Conservation (phyloP, 2,113 vertebrate species). For the Sprattus sprattus region DNA sequence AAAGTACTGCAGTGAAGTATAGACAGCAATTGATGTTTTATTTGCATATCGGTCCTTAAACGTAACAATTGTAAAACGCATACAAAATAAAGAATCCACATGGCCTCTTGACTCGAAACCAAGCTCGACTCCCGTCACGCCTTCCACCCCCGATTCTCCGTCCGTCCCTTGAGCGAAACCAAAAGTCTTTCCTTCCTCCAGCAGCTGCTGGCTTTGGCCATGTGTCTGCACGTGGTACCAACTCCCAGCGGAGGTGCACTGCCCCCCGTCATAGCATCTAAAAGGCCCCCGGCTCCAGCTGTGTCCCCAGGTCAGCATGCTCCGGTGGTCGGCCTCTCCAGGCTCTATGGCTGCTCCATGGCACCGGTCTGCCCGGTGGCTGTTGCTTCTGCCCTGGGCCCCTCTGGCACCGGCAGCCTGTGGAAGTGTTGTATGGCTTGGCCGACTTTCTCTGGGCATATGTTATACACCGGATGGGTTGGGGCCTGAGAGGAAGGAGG, state of each 20-base stretch:
- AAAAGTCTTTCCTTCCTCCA: neutral
- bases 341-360: constrained; percentile 38
- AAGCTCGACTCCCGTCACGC: neutral
- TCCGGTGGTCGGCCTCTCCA: neutral
- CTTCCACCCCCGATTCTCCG: neutral
- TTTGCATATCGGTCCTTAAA: neutral
- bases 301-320: neutral
- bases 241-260: constrained; percentile 5
- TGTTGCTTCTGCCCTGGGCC: neutral
- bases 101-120: neutral
- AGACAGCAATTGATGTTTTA: neutral
- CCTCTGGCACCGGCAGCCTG: constrained; percentile 72
- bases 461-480: constrained; percentile 95
- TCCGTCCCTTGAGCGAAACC: neutral
- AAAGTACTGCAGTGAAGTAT: neutral
- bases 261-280: constrained; percentile 23
- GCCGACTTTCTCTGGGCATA: constrained; percentile 87
- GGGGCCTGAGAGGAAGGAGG: constrained; percentile 73
- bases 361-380: neutral
- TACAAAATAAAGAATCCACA: neutral
- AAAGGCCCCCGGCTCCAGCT: neutral
- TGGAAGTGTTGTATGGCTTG: constrained; percentile 82
- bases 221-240: constrained; percentile 12
- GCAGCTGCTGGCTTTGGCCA: neutral
- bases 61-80: neutral